phyloP scores from a whole-genome alignment of 2,888 invertebrate genomes.

The Thereva unica region DNA sequence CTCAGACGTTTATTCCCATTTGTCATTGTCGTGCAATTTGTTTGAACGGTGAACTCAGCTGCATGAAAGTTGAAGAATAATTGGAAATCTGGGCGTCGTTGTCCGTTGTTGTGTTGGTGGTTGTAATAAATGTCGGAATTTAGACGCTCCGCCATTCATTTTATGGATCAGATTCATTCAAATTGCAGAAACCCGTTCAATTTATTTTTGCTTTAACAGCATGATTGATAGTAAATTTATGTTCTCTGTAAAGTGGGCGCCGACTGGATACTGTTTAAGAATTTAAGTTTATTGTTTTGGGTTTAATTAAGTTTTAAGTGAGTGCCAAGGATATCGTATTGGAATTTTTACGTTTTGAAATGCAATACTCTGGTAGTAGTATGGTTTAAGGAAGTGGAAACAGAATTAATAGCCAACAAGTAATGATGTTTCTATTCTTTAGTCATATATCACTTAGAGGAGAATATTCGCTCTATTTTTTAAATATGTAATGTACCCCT shows the following conservation, averaged over 20 bases:
- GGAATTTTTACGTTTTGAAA: too few relatives aligned
- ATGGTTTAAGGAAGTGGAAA: too few relatives aligned
- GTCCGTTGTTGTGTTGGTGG: neutral
- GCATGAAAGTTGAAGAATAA: constrained; percentile 28
- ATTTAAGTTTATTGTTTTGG: too few relatives aligned
- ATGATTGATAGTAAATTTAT: constrained; percentile 15
- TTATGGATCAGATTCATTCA: neutral
- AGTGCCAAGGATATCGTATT: too few relatives aligned
- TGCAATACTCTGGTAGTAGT: too few relatives aligned
- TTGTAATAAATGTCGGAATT: constrained; percentile 11
- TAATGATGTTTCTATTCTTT: too few relatives aligned
- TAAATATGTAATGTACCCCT: too few relatives aligned
- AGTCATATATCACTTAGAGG: too few relatives aligned
- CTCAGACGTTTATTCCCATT: constrained; percentile 34
- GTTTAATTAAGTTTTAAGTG: too few relatives aligned
- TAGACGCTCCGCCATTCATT: constrained; percentile 5
- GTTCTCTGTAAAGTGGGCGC: constrained; percentile 2
- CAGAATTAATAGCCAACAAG: too few relatives aligned
- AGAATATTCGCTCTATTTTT: too few relatives aligned
- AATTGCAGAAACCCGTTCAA: neutral
- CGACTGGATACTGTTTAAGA: too few relatives aligned
- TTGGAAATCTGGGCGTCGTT: constrained; percentile 25
- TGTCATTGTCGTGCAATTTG: constrained; percentile 34
- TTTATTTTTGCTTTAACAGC: constrained; percentile 3
- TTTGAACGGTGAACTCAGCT: constrained; percentile 34